A percentile compares a stretch with the other conserved stretches of the same genome.
phyloP scores from a whole-genome alignment of 1,140 invertebrate genomes.

The Coptotermes formosanus region DNA sequence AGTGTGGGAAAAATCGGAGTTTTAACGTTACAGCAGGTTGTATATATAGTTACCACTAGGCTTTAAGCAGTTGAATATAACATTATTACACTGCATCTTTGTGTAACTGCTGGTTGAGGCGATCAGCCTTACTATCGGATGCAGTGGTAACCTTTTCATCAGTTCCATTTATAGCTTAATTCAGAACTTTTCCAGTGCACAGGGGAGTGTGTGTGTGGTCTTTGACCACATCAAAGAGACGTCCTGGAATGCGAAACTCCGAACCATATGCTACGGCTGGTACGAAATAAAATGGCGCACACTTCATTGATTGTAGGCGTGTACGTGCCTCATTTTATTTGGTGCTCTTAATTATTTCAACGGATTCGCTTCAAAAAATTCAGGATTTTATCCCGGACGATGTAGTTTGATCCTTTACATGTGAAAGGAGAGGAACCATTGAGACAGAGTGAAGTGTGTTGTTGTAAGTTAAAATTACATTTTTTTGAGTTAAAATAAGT shows the following conservation, averaged over 20 bases:
- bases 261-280: background rate
- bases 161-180: background rate
- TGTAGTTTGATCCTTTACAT: background rate
- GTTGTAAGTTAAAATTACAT: background rate
- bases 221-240: background rate
- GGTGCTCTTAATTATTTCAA: background rate
- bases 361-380: background rate
- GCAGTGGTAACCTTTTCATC: slow-evolving; percentile 1
- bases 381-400: background rate
- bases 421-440: background rate
- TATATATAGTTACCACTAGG: no score
- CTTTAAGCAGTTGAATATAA: no score
- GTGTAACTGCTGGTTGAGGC: no score
- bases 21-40: no score
- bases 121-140: background rate
- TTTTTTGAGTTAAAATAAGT: background rate
- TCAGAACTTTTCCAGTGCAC: background rate
- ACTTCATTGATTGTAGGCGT: background rate
- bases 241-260: background rate
- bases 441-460: background rate
- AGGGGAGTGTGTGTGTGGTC: background rate
- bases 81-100: no score
- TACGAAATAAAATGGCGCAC: background rate
- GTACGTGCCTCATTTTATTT: background rate
- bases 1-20: no score